These are phyloP conservation scores for Acropora tenuis DNA, from an alignment of 64 coral and sea anemone species.

Conservation along the genomic window DNA sequence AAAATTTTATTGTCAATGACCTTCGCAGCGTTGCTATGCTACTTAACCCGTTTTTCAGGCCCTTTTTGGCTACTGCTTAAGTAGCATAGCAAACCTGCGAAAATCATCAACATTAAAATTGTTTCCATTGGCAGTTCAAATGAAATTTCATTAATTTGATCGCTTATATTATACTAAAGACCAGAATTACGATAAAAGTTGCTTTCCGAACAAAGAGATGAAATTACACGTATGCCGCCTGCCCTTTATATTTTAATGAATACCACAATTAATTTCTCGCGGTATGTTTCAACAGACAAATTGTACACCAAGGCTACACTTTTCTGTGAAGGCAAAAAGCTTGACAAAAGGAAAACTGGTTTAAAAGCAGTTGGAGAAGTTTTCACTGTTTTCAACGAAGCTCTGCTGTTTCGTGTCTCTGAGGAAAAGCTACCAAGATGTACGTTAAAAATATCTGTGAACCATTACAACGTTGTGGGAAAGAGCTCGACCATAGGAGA, in stretches of 20 bases:
- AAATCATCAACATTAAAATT: no score
- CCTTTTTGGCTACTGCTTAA: no score
- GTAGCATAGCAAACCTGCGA: no score
- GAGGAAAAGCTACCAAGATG: slow-evolving; percentile 45
- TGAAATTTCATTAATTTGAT: no score
- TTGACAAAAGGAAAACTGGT: slow-evolving; percentile 80
- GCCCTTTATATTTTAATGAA: background rate
- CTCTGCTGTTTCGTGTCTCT: slow-evolving; percentile 79
- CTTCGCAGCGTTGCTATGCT: no score
- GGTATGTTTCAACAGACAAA: slow-evolving; percentile 58
- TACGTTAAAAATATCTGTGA: slow-evolving; percentile 69
- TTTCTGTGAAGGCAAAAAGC: slow-evolving; percentile 34
- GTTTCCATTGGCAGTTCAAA: no score
- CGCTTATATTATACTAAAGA: no score
- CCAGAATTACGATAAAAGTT: no score
- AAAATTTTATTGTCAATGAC: no score
- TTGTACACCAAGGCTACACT: slow-evolving; percentile 77
- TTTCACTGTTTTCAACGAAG: slow-evolving; percentile 90
- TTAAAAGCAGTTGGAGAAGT: slow-evolving; percentile 62
- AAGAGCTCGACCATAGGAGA: slow-evolving; percentile 81
- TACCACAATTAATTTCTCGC: background rate
- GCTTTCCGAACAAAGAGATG: no score
- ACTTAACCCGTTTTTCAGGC: no score
- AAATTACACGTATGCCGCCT: no score
- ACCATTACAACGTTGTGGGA: slow-evolving; percentile 83